Evolutionary conservation across 92 coral and sea anemone species (phyloP), one percentile per base, ranked within the genome.

Genomic region (Siderastrea radians): DNA sequence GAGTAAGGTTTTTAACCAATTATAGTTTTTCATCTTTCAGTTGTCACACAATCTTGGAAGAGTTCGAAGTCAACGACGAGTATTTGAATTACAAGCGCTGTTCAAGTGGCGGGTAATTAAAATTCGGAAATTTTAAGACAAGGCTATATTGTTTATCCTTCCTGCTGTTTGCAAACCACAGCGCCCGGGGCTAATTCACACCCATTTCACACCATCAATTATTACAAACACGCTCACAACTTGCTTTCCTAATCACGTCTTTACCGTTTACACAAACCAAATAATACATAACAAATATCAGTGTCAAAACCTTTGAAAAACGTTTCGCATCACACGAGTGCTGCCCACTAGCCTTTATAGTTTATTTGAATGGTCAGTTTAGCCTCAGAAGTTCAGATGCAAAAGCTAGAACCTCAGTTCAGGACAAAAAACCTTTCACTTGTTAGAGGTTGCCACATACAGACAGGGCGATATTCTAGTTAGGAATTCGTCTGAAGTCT

Each of bases 201-300:
- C 85, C 85, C 76, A 52, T 55, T 81, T 81, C 76, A 68, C 85
- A 4, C 38, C 2, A 67, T 64, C 63, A 53, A 6, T 80, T 66
- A 26, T 50, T 52, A 3, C 84, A 64, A 62, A 19, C 83, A 79
- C 57, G 72, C 26, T 79, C 13, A 53, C 12, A 2, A 50, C 5
- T 3, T 1, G 4, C 49, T 43, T 16, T 54, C 65, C 46, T 61
- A 54, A 17, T 79, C 83, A 79, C 60, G 72, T 16, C 43, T 62
- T 6, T 65, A 16, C 54, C 2, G 43, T 26, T 5, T 6, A 26
- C 11, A 44, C 47, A 44, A 67, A 67, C 14, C 47, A 43, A 67
- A 45, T 38, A 3, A 3, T 38, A 67, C 0, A 67, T 67, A 3
- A 10, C 64, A 59, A 59, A 59, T 10, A 59, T 17, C 38, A 26